These are phyloP conservation scores for Zoanthus sociatus DNA, from an alignment of 92 coral and sea anemone genomes.

Conservation along the genomic window DNA sequence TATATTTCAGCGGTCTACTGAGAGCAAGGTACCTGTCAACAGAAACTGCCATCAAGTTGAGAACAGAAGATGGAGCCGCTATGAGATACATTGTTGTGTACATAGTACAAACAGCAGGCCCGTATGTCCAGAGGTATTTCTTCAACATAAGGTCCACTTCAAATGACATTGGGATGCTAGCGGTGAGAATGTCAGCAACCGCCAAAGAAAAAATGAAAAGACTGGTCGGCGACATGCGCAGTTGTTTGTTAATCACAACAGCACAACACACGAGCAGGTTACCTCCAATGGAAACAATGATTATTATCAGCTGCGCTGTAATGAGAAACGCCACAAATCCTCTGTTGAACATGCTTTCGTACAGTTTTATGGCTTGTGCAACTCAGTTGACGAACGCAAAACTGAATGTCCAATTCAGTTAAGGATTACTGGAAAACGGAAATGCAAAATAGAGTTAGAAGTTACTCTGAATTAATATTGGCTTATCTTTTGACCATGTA, in stretches of 20 bases:
- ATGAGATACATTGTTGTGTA: constrained; percentile 73
- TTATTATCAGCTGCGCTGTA: constrained; percentile 66
- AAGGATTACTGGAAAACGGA: background rate
- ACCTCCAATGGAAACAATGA: constrained; percentile 66
- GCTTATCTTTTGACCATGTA: no score
- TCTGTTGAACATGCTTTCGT: background rate
- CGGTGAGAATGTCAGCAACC: constrained; percentile 81
- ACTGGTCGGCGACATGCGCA: constrained; percentile 73
- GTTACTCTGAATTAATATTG: no score
- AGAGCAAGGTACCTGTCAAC: constrained; percentile 85
- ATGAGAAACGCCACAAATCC: constrained; percentile 31
- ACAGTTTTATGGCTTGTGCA: background rate
- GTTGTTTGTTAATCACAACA: constrained; percentile 67
- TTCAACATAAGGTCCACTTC: constrained; percentile 73
- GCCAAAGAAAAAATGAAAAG: constrained; percentile 87
- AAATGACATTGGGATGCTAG: constrained; percentile 79
- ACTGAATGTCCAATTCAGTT: background rate
- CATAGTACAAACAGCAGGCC: constrained; percentile 72
- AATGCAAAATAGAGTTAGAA: background rate
- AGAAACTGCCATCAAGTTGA: constrained; percentile 82
- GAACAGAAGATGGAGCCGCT: constrained; percentile 82
- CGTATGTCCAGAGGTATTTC: constrained; percentile 66
- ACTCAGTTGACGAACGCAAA: background rate
- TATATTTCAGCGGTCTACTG: constrained; percentile 73
- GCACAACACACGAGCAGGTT: constrained; percentile 84